A percentile compares a stretch with the other conserved stretches of the same genome.
phyloP scores from a whole-genome alignment of 2,113 vertebrate genomes.

The Pseudois nayaur region DNA sequence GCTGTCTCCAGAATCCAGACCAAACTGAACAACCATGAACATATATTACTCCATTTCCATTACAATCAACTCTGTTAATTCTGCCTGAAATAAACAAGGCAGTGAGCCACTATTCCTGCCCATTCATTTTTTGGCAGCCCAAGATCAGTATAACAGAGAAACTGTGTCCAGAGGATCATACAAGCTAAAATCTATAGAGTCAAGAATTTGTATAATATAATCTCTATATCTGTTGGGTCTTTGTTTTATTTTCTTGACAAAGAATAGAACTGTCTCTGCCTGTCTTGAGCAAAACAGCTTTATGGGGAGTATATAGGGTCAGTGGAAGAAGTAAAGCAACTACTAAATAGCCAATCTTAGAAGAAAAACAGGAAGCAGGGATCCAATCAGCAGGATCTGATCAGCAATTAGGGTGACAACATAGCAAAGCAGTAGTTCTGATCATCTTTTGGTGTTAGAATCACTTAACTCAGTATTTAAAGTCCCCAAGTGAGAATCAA shows the following conservation, averaged over 20 bases:
- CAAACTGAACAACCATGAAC: background rate
- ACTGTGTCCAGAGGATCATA: background rate
- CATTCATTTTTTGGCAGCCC: constrained; percentile 42
- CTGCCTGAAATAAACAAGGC: constrained; percentile 28
- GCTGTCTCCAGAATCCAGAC: background rate
- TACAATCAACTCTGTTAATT: background rate
- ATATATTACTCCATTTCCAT: constrained; percentile 16
- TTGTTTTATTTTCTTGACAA: background rate
- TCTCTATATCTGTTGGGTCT: background rate
- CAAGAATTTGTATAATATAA: background rate
- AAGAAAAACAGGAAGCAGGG: background rate
- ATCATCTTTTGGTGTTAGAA: background rate
- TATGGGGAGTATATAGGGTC: background rate
- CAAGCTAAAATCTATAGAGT: constrained; percentile 48
- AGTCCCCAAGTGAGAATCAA: background rate
- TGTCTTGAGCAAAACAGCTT: background rate
- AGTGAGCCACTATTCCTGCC: constrained; percentile 33
- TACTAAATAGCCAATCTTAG: background rate
- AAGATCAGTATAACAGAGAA: constrained; percentile 48
- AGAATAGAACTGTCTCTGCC: background rate
- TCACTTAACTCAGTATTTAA: background rate
- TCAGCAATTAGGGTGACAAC: background rate
- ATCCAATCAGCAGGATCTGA: background rate
- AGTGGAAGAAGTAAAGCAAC: background rate
- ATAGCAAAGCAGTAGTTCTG: background rate